phyloP scores from a whole-genome alignment of 2,888 invertebrate genomes.

The Anticlea derivata region DNA sequence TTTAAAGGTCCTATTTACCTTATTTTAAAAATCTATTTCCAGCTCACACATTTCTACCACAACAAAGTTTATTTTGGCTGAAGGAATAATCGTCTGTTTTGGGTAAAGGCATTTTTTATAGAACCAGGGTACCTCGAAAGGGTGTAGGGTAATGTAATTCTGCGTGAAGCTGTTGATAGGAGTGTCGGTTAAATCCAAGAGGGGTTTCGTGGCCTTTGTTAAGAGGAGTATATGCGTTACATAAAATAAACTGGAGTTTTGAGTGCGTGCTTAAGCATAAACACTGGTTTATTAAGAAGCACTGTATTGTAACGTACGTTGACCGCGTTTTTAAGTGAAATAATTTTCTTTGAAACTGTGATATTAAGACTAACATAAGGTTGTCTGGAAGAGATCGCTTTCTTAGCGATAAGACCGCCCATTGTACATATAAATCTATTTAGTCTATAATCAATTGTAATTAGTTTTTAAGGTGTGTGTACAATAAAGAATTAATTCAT shows the following conservation, averaged over 20 bases:
- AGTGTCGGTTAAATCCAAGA: constrained; percentile 46
- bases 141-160: constrained; percentile 54
- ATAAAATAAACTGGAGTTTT: constrained; percentile 6
- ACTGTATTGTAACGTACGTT: not conserved
- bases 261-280: not conserved
- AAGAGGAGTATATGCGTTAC: constrained; percentile 6
- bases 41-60: not conserved
- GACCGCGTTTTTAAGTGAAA: not conserved
- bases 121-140: constrained; percentile 24
- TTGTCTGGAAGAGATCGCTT: too few relatives aligned
- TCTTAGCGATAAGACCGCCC: too few relatives aligned
- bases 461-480: too few relatives aligned
- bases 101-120: constrained; percentile 20
- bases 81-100: constrained; percentile 13
- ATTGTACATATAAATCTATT: too few relatives aligned
- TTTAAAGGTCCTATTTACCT: too few relatives aligned
- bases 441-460: too few relatives aligned
- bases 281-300: not conserved
- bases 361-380: too few relatives aligned
- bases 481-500: too few relatives aligned
- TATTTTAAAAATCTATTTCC: too few relatives aligned
- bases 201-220: constrained; percentile 22
- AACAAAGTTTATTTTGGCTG: constrained; percentile 1
- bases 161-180: constrained; percentile 51
- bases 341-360: too few relatives aligned